Conservation (phyloP, 2,888 invertebrate species). For the Idaea straminata region DNA sequence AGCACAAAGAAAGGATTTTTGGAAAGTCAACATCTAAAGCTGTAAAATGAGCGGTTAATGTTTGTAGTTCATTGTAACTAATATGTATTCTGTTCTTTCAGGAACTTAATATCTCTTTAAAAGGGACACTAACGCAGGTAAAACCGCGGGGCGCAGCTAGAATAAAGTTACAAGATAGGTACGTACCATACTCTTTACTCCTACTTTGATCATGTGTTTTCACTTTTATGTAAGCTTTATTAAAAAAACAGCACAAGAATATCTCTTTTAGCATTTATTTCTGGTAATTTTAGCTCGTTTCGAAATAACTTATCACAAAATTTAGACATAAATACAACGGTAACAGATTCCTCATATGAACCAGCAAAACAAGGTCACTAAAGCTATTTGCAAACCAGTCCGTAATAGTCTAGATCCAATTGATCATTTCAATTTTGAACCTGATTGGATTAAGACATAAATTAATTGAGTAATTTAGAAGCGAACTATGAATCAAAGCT, state of each 20-base stretch:
- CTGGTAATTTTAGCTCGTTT: not conserved
- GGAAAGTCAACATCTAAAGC: no score
- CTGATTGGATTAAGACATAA: not conserved
- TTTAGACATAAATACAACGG: not conserved
- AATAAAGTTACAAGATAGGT: no score
- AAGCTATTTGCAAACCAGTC: slow-evolving; percentile 1
- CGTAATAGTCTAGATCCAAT: not conserved
- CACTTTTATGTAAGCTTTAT: not conserved
- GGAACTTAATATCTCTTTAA: no score
- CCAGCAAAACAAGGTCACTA: not conserved
- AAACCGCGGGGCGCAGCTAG: no score
- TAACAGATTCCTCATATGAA: not conserved
- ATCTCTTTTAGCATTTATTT: not conserved
- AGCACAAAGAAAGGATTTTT: no score
- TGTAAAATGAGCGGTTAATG: no score
- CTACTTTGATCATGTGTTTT: not conserved
- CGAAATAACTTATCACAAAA: not conserved
- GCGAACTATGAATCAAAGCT: not conserved
- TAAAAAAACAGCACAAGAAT: not conserved
- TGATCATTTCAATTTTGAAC: not conserved
- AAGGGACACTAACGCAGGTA: no score
- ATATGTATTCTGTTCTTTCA: no score
- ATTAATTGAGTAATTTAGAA: not conserved
- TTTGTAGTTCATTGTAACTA: no score
- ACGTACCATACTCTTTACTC: no score